Evolutionary conservation across 1,140 invertebrate genomes (phyloP), one percentile per base, ranked within the genome.

Genomic region (Drosophila micromelanica): DNA sequence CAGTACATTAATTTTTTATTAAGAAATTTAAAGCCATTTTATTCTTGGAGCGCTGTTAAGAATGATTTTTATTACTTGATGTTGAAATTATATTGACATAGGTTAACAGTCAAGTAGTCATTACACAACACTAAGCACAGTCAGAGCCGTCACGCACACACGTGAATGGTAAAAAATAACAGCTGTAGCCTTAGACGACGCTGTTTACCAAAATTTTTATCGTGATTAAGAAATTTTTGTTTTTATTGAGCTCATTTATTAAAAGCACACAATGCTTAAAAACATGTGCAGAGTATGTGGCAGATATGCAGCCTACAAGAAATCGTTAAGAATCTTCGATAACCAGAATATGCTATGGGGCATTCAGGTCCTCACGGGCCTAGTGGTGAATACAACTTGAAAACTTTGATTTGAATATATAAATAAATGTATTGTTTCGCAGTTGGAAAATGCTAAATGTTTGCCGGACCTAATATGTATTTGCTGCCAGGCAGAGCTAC

Each of bases 261-360:
- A n/a, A 17, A 48, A 60, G n/a, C 23, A 2, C 8, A 51, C 38
- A 54, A 84, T 84, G 80, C 49, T 62, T 0, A 57, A 51, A 20
- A 72, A 74, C 13, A 38, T 77, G 57, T 85, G 81, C 27, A 46
- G 81, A 15, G 62, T 70, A 0, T 85, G 81, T 23, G 70, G 77
- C 8, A 71, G 70, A 35, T 45, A 40, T 52, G 61, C 65, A n/a
- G 76, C 20, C 11, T 42, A 23, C 7, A 70, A 78, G 2, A 63
- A 61, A 15, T 77, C 76, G 1, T 12, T 80, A 12, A 67, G 65
- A 38, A 59, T 85, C 0, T 85, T 85, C 46, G 70, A 77, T n/a
- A 46, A 77, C 43, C 49, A 54, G 13, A 65, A 42, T 20, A 46
- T 76, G 30, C 12, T 85, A 17, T 64, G 79, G 56, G 46, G 80